Conservation (phyloP, 2,113 vertebrate species). For the Thomomys bottae region DNA sequence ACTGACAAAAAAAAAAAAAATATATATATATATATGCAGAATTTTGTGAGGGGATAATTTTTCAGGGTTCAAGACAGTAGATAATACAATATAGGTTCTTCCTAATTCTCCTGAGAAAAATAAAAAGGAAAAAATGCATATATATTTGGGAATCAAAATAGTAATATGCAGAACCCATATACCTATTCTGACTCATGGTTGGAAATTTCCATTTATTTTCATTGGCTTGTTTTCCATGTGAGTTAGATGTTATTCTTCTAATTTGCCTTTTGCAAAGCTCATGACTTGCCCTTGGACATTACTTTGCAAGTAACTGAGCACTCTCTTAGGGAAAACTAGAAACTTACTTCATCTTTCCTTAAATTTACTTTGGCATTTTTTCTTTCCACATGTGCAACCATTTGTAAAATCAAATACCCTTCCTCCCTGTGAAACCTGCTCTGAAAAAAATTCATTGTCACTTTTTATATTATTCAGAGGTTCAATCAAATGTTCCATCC, state of each 20-base stretch:
- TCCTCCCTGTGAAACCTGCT: not conserved
- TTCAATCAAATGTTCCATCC: not conserved
- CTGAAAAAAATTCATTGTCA: not conserved
- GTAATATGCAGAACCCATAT: not conserved
- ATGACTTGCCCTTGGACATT: conserved; percentile 14
- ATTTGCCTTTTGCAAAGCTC: not conserved
- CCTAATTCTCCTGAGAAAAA: conserved; percentile 15
- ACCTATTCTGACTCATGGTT: conserved; percentile 16
- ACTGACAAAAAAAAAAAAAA: no score
- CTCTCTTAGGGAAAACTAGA: not conserved
- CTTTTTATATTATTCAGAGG: not conserved
- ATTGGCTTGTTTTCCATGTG: not conserved
- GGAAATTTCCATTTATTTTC: conserved; percentile 42
- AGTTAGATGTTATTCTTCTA: conserved; percentile 36
- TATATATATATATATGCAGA: no score
- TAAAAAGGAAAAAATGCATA: not conserved
- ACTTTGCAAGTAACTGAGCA: not conserved
- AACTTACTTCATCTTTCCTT: not conserved
- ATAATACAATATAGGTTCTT: not conserved
- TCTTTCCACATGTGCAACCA: not conserved
- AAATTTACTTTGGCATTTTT: rapidly evolving
- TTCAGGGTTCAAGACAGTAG: not conserved
- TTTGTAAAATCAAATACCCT: not conserved
- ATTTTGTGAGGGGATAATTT: not conserved
- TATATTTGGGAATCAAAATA: not conserved